Evolutionary conservation across 1,140 invertebrate genomes (phyloP).

Genomic region (Caenorhabditis remanei): DNA sequence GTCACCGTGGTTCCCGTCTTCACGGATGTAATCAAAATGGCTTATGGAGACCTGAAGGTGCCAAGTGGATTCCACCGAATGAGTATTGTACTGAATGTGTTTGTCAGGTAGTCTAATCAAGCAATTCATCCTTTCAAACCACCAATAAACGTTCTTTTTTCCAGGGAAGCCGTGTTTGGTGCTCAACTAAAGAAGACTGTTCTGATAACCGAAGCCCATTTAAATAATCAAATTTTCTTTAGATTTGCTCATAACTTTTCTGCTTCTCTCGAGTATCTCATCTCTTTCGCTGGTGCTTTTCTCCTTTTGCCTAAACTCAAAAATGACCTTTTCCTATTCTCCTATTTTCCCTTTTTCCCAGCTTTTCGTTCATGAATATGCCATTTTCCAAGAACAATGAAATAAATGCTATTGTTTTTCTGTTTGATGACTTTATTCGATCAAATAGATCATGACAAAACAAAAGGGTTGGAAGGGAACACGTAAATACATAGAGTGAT

Average conservation of each 20-base stretch:
- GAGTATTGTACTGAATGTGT: constrained; percentile 33
- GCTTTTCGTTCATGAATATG: neutral
- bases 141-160: neutral
- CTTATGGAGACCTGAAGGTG: constrained; percentile 23
- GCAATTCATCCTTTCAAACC: neutral
- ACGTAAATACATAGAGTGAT: constrained; percentile 20
- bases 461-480: neutral
- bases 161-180: constrained; percentile 53
- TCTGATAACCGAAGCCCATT: constrained; percentile 42
- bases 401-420: neutral
- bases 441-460: neutral
- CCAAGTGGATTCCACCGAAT: constrained; percentile 30
- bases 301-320: neutral
- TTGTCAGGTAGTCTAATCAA: constrained; percentile 3
- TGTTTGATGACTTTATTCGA: too few species aligned
- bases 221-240: neutral
- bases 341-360: neutral
- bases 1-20: constrained; percentile 28
- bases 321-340: neutral
- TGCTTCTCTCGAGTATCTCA: constrained; percentile 48
- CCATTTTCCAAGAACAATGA: neutral
- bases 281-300: constrained; percentile 9
- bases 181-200: constrained; percentile 39
- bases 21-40: constrained; percentile 42
- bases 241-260: neutral